Conservation (phyloP, 2,797 vertebrate species). For the Argyrosomus regius region DNA sequence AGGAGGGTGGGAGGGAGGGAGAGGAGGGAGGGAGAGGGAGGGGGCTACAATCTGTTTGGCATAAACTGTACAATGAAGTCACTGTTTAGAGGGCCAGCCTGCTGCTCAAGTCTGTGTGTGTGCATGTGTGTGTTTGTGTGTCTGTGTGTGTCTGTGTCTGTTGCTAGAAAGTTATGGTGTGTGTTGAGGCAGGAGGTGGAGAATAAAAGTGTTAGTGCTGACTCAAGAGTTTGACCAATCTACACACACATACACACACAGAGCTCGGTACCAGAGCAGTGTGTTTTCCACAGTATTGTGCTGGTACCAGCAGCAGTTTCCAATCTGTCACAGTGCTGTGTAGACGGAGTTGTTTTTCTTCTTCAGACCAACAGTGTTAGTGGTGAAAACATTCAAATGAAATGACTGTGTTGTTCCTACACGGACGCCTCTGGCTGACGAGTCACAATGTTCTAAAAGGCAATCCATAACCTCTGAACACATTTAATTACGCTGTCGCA, state of each 20-base stretch:
- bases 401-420: too few relatives aligned
- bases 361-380: not conserved
- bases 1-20: constrained; percentile 46
- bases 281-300: constrained; percentile 11
- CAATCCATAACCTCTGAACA: not conserved
- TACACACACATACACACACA: not conserved
- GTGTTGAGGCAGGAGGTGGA: constrained; percentile 49
- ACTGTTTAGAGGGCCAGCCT: constrained; percentile 78
- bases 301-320: constrained; percentile 6
- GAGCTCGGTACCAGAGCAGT: constrained; percentile 9
- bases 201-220: constrained; percentile 64
- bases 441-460: not conserved
- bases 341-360: not conserved
- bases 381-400: not conserved
- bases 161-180: constrained; percentile 39
- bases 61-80: constrained; percentile 84
- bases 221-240: constrained; percentile 57
- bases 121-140: constrained; percentile 14
- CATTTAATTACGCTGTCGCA: not conserved
- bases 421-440: not conserved
- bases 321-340: not conserved
- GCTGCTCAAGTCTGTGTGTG: constrained; percentile 36
- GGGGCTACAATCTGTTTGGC: constrained; percentile 82
- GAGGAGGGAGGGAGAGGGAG: constrained; percentile 44
- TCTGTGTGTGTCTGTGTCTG: constrained; percentile 12